phyloP scores from a whole-genome alignment of 2,113 vertebrate genomes.

The Hippocampus comes region DNA sequence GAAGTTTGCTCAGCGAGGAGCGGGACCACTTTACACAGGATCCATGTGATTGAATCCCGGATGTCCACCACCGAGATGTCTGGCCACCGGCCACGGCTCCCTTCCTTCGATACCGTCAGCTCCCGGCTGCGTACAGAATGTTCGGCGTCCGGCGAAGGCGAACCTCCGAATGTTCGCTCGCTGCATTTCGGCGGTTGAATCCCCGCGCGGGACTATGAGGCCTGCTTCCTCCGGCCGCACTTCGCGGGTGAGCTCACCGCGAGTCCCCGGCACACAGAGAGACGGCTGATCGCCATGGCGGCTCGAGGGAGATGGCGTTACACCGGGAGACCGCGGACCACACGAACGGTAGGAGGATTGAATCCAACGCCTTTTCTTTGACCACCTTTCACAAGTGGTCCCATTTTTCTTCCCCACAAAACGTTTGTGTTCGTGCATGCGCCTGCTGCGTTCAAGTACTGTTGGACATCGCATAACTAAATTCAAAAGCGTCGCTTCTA shows the following conservation, averaged over 20 bases:
- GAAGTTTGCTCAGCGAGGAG: conserved; percentile 37
- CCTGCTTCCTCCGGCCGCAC: conserved; percentile 16
- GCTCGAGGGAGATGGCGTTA: background rate
- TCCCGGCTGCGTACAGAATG: conserved; percentile 31
- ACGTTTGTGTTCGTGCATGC: conserved; percentile 11
- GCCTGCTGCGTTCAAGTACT: conserved; percentile 32
- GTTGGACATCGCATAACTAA: background rate
- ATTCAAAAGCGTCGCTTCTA: background rate
- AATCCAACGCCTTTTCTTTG: conserved; percentile 6
- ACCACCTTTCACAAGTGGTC: conserved; percentile 50
- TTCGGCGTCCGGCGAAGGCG: conserved; percentile 26
- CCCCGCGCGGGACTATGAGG: background rate
- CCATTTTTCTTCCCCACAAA: conserved; percentile 61
- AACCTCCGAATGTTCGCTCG: background rate
- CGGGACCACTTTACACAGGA: conserved; percentile 47
- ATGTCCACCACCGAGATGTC: conserved; percentile 51
- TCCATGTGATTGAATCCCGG: conserved; percentile 61
- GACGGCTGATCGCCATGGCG: conserved; percentile 41
- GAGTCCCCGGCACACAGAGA: conserved; percentile 35
- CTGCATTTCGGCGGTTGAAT: conserved; percentile 7
- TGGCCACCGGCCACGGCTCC: conserved; percentile 6
- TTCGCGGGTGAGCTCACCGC: background rate
- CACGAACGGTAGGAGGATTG: background rate
- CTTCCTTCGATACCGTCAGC: background rate
- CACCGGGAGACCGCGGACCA: background rate